Conservation (phyloP, 2,888 invertebrate species). For the Rhopalosiphum nymphaeae region DNA sequence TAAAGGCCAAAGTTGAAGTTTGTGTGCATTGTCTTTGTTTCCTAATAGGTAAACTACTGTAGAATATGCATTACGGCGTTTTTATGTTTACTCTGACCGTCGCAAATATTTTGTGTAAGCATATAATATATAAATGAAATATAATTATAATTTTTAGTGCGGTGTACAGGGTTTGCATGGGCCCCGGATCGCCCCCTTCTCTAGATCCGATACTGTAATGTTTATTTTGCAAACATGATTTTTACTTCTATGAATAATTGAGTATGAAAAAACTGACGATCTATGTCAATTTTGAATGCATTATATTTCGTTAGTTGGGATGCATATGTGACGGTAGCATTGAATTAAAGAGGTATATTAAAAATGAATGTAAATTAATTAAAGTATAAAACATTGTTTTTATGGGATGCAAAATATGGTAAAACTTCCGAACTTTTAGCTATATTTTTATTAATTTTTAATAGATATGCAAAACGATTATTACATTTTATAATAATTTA, state of each 20-base stretch:
- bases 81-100: neutral
- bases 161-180: neutral
- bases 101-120: neutral
- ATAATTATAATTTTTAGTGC: neutral
- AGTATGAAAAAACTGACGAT: neutral
- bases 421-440: neutral
- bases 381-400: neutral
- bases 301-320: neutral
- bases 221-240: neutral
- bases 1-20: neutral
- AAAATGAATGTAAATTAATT: neutral
- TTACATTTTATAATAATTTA: neutral
- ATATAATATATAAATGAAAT: neutral
- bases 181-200: too few relatives aligned
- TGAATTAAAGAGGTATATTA: neutral
- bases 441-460: too few relatives aligned
- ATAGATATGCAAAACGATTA: neutral
- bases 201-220: too few relatives aligned
- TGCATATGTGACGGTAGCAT: neutral
- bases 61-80: neutral
- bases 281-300: neutral
- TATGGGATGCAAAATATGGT: too few relatives aligned
- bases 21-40: neutral
- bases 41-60: neutral
- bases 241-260: neutral